Evolutionary conservation across 2,797 vertebrate species (phyloP), one percentile per base, ranked within the genome.

Genomic region (Meriones psammophilus): DNA sequence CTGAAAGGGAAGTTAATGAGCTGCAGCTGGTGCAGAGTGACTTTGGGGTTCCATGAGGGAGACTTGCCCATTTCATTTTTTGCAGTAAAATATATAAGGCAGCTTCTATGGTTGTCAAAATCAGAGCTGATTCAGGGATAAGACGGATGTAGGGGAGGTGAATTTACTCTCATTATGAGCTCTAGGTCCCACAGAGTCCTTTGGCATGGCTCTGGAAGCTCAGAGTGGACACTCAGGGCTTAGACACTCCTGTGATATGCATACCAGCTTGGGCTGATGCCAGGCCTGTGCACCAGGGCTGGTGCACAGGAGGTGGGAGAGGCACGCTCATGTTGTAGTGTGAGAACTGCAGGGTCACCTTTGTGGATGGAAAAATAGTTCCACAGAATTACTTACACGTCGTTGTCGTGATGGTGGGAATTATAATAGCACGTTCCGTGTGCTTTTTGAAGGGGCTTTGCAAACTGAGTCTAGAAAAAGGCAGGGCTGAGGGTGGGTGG

Each of bases 381-480:
- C 96, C 66, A 87, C 96, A 92, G 85, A 96, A 97, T 97, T 95
- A 97, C 97, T 97, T 95, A 97, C 96, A 84, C 58, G 88, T 88
- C 50, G 88, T 85, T 68, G 8, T 89, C n/a, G 71, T 87, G 95
- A 95, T 69, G 94, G 96, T 92, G 91, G 89, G 88, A 91, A 96
- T 97, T 97, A 97, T 97, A 98, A 98, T 97, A 97, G 97, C 93
- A 96, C 84, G 26, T 97, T 97, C 91, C 94, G 54, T 76, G 28
- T 91, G 96, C 91, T 84, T 98, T 97, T 12, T 97, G 97, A 98
- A 98, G 96, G 94, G 88, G 95, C 97, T 94, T 86, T 96, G 94
- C 96, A 79, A 98, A 97, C 91, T 30, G 88, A 97, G 95, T 58
- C 0, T 91, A 94, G 97, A 88, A 94, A 95, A 60, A 97, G 93